phyloP scores from a whole-genome alignment of 2,888 invertebrate species.

The Tethea ocularis region DNA sequence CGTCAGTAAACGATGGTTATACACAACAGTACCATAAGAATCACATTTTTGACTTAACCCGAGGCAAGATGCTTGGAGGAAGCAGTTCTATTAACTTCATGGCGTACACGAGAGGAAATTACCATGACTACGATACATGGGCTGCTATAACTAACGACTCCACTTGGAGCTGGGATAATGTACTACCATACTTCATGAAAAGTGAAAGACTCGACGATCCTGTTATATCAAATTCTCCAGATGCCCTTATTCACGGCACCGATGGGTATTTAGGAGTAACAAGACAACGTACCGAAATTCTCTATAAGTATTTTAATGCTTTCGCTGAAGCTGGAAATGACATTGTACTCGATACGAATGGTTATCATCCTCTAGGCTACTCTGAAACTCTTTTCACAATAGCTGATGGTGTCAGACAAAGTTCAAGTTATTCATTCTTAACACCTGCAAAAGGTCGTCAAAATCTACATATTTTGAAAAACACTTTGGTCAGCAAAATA shows the following conservation, averaged over 20 bases:
- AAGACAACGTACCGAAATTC: conserved; percentile 46
- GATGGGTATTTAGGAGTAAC: conserved; percentile 39
- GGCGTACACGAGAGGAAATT: conserved; percentile 85
- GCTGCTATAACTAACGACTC: conserved; percentile 81
- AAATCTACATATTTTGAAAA: conserved; percentile 46
- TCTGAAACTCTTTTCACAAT: conserved; percentile 33
- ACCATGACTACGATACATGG: conserved; percentile 86
- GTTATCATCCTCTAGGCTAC: conserved; percentile 41
- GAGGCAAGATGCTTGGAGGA: conserved; percentile 85
- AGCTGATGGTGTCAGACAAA: conserved; percentile 38
- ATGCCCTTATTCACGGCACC: conserved; percentile 44
- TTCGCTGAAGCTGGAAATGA: conserved; percentile 44
- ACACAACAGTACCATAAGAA: conserved; percentile 25
- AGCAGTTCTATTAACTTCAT: conserved; percentile 84
- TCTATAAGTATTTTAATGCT: conserved; percentile 53
- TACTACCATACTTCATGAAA: conserved; percentile 44
- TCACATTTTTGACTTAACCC: conserved; percentile 39
- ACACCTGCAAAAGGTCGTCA: conserved; percentile 30
- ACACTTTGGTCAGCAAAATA: conserved; percentile 42
- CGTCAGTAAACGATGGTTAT: conserved; percentile 50
- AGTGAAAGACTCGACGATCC: conserved; percentile 33
- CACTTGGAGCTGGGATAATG: conserved; percentile 46
- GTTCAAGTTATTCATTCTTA: conserved; percentile 41
- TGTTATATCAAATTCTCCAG: conserved; percentile 34
- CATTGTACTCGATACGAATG: conserved; percentile 42